phyloP scores from a whole-genome alignment of 2,888 invertebrate species.

The Molanna angustata region DNA sequence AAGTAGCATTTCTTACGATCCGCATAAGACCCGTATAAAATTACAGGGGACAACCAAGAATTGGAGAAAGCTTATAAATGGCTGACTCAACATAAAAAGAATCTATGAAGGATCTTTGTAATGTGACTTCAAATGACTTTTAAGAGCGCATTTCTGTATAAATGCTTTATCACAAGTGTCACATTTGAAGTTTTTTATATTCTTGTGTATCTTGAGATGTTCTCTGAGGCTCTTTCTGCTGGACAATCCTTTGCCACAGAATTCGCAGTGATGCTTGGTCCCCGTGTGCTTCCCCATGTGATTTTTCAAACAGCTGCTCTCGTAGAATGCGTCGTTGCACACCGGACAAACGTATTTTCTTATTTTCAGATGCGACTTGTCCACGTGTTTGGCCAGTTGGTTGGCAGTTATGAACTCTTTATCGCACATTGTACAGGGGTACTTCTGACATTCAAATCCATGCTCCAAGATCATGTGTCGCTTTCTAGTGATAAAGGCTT shows the following conservation, averaged over 20 bases:
- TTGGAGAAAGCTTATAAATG: no score
- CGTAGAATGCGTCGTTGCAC: neutral
- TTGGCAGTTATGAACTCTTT: no score
- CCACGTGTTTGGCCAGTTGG: no score
- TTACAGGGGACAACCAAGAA: no score
- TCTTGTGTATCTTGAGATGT: slow-evolving; percentile 7
- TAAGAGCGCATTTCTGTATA: slow-evolving; percentile 7
- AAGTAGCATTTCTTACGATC: no score
- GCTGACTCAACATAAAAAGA: no score
- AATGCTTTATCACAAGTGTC: slow-evolving; percentile 9
- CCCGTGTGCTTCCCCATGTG: neutral
- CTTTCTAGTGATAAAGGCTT: no score
- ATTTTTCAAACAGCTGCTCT: neutral
- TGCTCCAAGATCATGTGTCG: no score
- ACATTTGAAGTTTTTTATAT: slow-evolving; percentile 3
- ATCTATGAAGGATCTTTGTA: neutral
- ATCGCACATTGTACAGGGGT: no score
- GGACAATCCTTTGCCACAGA: neutral
- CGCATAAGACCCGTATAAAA: no score
- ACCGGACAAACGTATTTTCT: neutral
- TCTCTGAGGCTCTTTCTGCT: neutral
- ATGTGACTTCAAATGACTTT: slow-evolving; percentile 9
- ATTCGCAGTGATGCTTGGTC: neutral
- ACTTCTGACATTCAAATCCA: no score
- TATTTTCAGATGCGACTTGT: neutral